These are phyloP conservation scores for Rhinatrema bivittatum DNA, from an alignment of 2,797 vertebrate species.

Conservation along the genomic window DNA sequence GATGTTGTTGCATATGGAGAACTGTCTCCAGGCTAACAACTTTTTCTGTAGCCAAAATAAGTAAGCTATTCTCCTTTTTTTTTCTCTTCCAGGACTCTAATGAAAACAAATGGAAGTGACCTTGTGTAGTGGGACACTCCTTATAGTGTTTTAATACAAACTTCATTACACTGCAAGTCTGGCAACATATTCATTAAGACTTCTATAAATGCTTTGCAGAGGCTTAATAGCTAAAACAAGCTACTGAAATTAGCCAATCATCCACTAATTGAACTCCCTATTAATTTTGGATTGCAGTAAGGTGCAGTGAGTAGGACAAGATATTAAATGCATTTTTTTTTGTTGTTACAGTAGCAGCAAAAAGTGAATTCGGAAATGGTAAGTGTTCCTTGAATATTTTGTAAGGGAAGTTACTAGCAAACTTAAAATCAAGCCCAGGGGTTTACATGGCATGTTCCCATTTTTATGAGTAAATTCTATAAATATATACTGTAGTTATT, in stretches of 20 bases:
- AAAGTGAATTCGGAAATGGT: no score
- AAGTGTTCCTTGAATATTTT: no score
- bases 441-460: no score
- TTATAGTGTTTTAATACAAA: conserved; percentile 48
- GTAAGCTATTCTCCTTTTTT: conserved; percentile 3
- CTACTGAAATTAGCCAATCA: conserved; percentile 40
- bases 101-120: conserved; percentile 46
- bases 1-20: background rate
- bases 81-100: conserved; percentile 31
- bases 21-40: conserved; percentile 1
- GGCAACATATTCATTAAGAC: conserved; percentile 40
- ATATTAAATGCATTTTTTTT: background rate
- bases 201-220: conserved; percentile 37
- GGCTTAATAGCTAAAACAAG: conserved; percentile 46
- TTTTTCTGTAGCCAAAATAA: background rate
- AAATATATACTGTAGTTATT: no score
- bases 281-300: conserved; percentile 32
- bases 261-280: conserved; percentile 38
- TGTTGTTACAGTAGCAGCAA: no score
- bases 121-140: conserved; percentile 31
- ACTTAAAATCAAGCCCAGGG: no score
- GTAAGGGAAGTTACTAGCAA: no score
- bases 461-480: no score
- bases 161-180: conserved; percentile 45
- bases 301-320: conserved; percentile 8